These are phyloP conservation scores for Dipodomys merriami DNA, from an alignment of 2,113 vertebrate genomes.

Conservation along the genomic window DNA sequence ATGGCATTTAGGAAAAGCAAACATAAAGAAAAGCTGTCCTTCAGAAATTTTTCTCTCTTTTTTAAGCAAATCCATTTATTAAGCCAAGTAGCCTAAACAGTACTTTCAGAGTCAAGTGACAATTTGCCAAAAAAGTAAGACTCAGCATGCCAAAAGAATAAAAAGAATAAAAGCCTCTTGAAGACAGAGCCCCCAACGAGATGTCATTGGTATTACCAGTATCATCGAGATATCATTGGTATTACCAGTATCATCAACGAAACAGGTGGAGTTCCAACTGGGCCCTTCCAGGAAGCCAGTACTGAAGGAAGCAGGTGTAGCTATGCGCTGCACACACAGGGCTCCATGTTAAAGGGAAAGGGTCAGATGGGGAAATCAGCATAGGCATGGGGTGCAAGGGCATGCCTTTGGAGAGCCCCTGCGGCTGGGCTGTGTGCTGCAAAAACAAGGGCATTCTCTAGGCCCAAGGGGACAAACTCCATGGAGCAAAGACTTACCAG, in stretches of 20 bases:
- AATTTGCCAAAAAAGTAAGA: neutral
- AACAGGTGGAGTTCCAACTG: neutral
- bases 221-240: neutral
- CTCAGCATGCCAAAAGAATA: neutral
- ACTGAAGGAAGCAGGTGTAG: neutral
- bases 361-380: neutral
- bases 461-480: neutral
- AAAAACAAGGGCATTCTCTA: neutral
- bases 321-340: neutral
- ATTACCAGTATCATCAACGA: too few relatives aligned
- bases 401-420: accelerated
- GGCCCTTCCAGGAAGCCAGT: neutral
- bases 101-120: neutral
- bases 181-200: neutral
- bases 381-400: neutral
- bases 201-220: too few relatives aligned
- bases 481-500: accelerated
- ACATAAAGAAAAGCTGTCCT: neutral
- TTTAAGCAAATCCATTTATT: neutral
- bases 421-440: neutral
- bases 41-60: neutral
- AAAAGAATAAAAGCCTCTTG: neutral
- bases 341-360: neutral
- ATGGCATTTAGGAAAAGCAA: neutral
- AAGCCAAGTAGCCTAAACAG: neutral